Base-by-base conservation (phyloP, 2,797 vertebrate genomes). In the Peromyscus melanophrys region DNA sequence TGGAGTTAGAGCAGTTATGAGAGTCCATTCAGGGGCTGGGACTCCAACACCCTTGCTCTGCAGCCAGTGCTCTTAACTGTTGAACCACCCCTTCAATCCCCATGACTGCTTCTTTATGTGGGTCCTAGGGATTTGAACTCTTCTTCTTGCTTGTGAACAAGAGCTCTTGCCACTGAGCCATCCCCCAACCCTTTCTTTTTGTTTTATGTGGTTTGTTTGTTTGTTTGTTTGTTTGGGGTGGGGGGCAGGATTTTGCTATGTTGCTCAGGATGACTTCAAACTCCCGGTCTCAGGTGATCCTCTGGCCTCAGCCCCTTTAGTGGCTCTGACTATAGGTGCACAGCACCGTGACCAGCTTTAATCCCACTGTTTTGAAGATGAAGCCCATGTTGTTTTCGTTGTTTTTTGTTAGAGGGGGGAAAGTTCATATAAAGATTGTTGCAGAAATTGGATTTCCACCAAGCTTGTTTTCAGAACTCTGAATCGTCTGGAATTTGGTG, bases 381-480 rank as follows among this genome's bases (percentile, higher is more conserved):
- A 84, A 94, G 31, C 57, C 43, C 40, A 91, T 55, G 69, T 77
- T 55, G 27, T 77, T 96, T 92, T 92, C 61, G 49, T 75, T 76
- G 27, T 88, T 92, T 10, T 52, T 93, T 88, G 37, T 92, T 77
- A 49, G 52, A 55, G 12, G 2, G 2, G 5, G 46, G 6, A 73
- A 81, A 69, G 27, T 85, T 90, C 83, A 63, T 71, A 40, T 43
- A 71, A 91, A 95, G 80, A 19, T 93, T 90, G 73, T 96, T 82
- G 40, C 92, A 82, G 83, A 96, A 93, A 75, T 27, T 96, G 88
- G 16, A 73, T 96, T 95, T 96, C 89, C 2, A 3, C 77, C 88
- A 46, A 37, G 40, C 65, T 95, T 55, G 49, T 94, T 97, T 96
- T 78, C 1, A 0, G 92, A 96, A 75, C 65, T 27, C 13, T 57